Evolutionary conservation across 2,113 vertebrate species (phyloP).

Genomic region (Ciconia boyciana): DNA sequence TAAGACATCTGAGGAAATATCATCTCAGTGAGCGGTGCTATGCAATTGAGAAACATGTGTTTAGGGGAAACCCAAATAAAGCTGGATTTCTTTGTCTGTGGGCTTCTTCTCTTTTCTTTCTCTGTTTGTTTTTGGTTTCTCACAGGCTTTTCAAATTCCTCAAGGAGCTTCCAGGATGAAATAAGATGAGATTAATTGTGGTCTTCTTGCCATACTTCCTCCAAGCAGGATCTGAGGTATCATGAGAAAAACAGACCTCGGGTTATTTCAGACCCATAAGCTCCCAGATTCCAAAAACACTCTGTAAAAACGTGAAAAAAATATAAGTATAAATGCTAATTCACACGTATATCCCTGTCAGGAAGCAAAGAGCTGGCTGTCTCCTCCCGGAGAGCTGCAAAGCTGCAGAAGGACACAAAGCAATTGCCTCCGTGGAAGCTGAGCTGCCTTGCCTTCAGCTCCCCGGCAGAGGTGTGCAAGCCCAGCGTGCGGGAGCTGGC

Average conservation of each 20-base stretch:
- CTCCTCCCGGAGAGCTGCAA: neutral
- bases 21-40: neutral
- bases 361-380: neutral
- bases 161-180: neutral
- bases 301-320: neutral
- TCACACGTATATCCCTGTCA: neutral
- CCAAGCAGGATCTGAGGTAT: neutral
- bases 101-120: neutral
- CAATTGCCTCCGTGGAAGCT: neutral
- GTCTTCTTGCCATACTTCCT: neutral
- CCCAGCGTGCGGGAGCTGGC: accelerated
- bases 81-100: neutral
- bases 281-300: neutral
- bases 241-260: neutral
- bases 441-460: neutral
- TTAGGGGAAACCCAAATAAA: neutral
- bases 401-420: neutral
- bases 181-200: neutral
- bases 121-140: neutral
- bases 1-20: neutral
- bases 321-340: neutral
- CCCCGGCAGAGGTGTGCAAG: accelerated
- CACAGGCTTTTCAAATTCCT: neutral
- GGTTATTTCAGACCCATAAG: neutral
- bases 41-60: neutral